Base-by-base conservation (phyloP, 2,113 vertebrate species). In the Eudorcas thomsonii region DNA sequence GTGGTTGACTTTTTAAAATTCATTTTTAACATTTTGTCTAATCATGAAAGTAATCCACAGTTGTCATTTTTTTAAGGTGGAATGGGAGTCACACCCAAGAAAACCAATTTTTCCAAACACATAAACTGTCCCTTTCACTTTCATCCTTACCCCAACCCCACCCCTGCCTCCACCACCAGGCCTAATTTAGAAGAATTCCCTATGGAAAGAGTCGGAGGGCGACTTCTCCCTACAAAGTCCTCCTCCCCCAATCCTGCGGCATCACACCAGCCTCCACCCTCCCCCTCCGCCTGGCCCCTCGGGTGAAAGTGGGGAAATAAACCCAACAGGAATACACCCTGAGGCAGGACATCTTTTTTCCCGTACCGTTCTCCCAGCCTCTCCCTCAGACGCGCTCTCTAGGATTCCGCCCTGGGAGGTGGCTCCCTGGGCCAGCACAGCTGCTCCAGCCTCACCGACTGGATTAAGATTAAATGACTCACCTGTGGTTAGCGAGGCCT, bases 401-500 rank as follows among this genome's bases (percentile, higher is more conserved):
- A 98, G 97, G 98, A 97, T 94, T 91, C 88, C 0, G 1, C 59
- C 33, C 64, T 21, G 50, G 84, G 54, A 71, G 85, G 81, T 0
- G 4, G 94, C 21, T 90, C 19, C 95, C 52, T 39, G 16, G 0
- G 0, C 86, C 92, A 52, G 81, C n/a, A n/a, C 0, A 36, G 26
- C 43, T 3, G 1, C 0, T 50, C 86, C 78, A 6, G 64, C 84
- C 95, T 62, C 54, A 1, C 50, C 17, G 5, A 36, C 59, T 8
- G 15, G 26, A 91, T 21, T 14, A 28, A 71, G 52, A 50, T 45
- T 74, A 30, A 50, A 16, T 97, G 98, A 97, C 54, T 96, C 98
- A 95, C 96, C 98, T 97, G 92, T 36, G 96, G 92, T 59, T 23
- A 94, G 26, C 1, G 2, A 15, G 60, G 81, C 64, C 43, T 7